Evolutionary conservation across 2,888 invertebrate species (phyloP).

Genomic region (Pelosia muscerda): DNA sequence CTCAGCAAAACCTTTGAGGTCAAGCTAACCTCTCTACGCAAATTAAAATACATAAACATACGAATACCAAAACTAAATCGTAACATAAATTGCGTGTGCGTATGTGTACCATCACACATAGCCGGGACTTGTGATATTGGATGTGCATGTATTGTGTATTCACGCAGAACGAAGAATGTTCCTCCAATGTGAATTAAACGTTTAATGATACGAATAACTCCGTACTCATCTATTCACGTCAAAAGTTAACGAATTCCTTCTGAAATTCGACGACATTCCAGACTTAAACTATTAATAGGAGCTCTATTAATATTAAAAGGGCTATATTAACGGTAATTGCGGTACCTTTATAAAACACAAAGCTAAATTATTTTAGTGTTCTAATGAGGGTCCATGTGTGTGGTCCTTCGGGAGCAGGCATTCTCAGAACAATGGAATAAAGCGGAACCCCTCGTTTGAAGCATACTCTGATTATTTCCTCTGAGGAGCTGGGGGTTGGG

Average conservation of each 20-base stretch:
- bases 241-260: background rate
- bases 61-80: background rate
- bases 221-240: background rate
- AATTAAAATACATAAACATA: background rate
- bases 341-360: conserved; percentile 51
- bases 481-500: conserved; percentile 62
- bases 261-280: background rate
- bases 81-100: background rate
- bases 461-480: conserved; percentile 75
- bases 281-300: conserved; percentile 30
- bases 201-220: background rate
- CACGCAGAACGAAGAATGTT: conserved; percentile 1
- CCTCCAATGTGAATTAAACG: background rate
- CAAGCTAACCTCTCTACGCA: too few relatives aligned
- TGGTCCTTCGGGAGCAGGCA: conserved; percentile 53
- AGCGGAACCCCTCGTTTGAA: conserved; percentile 60
- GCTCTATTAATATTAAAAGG: conserved; percentile 51
- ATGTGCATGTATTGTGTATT: background rate
- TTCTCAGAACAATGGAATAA: conserved; percentile 62
- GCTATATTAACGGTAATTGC: conserved; percentile 41
- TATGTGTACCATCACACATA: too few relatives aligned
- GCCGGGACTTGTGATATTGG: background rate
- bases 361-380: conserved; percentile 70
- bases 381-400: conserved; percentile 65
- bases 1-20: too few relatives aligned